These are phyloP conservation scores for Drosophila demipolita DNA, from an alignment of 2,888 invertebrate species.

Conservation along the genomic window DNA sequence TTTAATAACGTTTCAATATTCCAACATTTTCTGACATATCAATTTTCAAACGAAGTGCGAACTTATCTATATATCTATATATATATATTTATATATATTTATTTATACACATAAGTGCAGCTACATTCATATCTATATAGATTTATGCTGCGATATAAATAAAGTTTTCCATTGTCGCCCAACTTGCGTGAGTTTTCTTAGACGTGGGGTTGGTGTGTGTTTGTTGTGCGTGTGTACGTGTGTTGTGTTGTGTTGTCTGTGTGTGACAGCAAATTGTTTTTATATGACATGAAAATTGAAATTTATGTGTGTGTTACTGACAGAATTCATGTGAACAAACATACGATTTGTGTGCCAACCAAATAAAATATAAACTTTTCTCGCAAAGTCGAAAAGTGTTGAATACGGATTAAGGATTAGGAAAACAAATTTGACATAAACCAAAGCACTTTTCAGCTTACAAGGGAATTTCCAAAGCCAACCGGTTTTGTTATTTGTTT, in stretches of 20 bases:
- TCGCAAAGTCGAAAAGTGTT: constrained; percentile 34
- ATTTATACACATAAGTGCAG: not conserved
- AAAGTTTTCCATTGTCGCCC: constrained; percentile 57
- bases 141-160: constrained; percentile 58
- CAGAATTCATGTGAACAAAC: constrained; percentile 58
- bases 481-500: not conserved
- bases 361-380: constrained; percentile 48
- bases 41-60: constrained; percentile 68
- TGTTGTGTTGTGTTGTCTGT: constrained; percentile 28
- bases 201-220: constrained; percentile 3
- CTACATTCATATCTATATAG: constrained; percentile 33
- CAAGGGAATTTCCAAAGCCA: constrained; percentile 2
- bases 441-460: constrained; percentile 10
- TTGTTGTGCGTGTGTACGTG: constrained; percentile 27
- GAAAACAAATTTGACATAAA: constrained; percentile 5
- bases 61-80: constrained; percentile 38
- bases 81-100: constrained; percentile 10
- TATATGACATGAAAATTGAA: constrained; percentile 78
- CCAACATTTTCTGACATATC: constrained; percentile 79
- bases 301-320: constrained; percentile 68
- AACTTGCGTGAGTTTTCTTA: constrained; percentile 31
- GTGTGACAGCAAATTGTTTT: constrained; percentile 70
- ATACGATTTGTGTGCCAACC: constrained; percentile 20
- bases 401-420: constrained; percentile 28
- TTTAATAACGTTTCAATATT: constrained; percentile 81